phyloP scores from a whole-genome alignment of 2,888 invertebrate species.

The Oscheius myriophilus region DNA sequence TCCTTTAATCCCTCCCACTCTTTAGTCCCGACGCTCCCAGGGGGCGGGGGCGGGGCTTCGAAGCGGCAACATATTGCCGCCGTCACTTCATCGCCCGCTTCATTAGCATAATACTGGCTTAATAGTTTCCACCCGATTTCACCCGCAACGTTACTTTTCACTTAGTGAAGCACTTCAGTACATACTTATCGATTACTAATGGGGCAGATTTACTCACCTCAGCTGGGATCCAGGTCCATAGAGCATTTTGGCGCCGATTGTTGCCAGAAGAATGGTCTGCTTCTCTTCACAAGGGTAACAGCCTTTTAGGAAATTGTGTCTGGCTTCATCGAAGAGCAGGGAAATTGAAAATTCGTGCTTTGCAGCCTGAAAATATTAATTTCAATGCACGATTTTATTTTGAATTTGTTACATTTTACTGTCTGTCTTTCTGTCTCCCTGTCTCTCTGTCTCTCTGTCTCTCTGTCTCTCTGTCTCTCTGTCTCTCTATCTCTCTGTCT shows the following conservation, averaged over 20 bases:
- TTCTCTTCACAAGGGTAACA: conserved; percentile 25
- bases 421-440: neutral
- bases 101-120: conserved; percentile 25
- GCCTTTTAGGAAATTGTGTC: conserved; percentile 16
- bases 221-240: conserved; percentile 18
- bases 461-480: too few relatives aligned
- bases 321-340: conserved; percentile 26
- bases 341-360: conserved; percentile 20
- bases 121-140: conserved; percentile 19
- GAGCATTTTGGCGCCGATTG: conserved; percentile 11
- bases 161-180: too few relatives aligned
- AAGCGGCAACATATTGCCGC: conserved; percentile 22
- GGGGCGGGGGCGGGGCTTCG: conserved; percentile 9
- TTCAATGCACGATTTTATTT: too few relatives aligned
- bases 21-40: neutral
- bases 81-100: conserved; percentile 26
- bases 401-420: too few relatives aligned
- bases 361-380: conserved; percentile 11
- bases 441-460: neutral
- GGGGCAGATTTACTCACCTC: conserved; percentile 23
- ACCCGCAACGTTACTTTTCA: neutral
- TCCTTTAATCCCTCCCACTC: conserved; percentile 4
- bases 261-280: conserved; percentile 12
- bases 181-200: neutral
- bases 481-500: too few relatives aligned